Base-by-base conservation (phyloP, 2,797 vertebrate genomes). In the Sebastes jordani region DNA sequence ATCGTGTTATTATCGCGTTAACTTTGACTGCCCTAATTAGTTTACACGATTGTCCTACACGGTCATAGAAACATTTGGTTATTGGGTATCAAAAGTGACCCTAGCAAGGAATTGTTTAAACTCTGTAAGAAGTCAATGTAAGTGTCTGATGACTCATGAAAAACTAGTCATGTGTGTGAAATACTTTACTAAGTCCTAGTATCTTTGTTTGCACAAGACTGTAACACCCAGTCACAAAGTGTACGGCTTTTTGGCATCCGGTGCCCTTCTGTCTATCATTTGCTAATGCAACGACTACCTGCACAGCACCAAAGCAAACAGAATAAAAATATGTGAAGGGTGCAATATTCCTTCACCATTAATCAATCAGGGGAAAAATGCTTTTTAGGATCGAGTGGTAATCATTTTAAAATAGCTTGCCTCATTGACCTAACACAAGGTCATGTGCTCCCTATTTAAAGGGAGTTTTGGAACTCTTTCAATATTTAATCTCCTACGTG, bases 401-500 rank as follows among this genome's bases (percentile, higher is more conserved):
- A 84, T 67, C 25, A 30, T 74, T 69, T 71, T 20, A 11, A 75
- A 73, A 78, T 70, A 1, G 3, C 10, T 64, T 59, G 42, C 22
- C n/a, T 55, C 10, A 72, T 11, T 77, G 74, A 60, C 59, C 70
- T 52, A 64, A 61, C 62, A 30, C 13, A 56, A 77, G 64, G 78
- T 75, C 56, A 42, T 71, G 69, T 74, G 59, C 9, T 59, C 16
- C 22, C 30, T 46, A 56, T 76, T 81, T 16, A 64, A 71, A 56
- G 23, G 42, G n/a, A 13, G 76, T 86, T 91, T 87, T 86, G 69
- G 55, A 77, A 81, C 71, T 60, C 1, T 1, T 66, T 94, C 82
- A 92, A 93, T 95, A 85, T 92, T 93, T 94, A 92, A 93, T 91
- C 88, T 74, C 25, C 72, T 86, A 23, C 25, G 68, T 88, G 86